Conservation (phyloP, 2,797 vertebrate genomes). For the Holocentrus rufus region DNA sequence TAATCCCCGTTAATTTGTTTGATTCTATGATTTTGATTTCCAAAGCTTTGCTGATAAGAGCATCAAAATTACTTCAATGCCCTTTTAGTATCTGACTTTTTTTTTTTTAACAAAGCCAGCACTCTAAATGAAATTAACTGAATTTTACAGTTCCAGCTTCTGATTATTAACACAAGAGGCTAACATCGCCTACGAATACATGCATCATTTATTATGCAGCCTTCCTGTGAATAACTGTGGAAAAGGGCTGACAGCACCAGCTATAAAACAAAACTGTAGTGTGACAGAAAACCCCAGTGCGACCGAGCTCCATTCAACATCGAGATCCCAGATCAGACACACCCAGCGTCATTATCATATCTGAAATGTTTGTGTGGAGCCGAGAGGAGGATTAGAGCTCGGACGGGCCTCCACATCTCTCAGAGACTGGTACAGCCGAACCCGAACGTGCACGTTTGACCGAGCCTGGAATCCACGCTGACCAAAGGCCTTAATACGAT, state of each 20-base stretch:
- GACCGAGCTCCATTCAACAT: neutral
- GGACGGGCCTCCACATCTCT: conserved; percentile 1
- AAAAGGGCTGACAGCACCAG: neutral
- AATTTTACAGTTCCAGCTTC: too few species aligned
- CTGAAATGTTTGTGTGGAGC: conserved; percentile 4
- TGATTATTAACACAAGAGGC: too few species aligned
- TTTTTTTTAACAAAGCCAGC: too few species aligned
- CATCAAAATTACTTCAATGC: neutral
- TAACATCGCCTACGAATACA: too few species aligned
- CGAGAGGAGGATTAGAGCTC: conserved; percentile 18
- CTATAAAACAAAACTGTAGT: neutral
- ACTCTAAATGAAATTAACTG: too few species aligned
- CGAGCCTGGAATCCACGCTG: conserved; percentile 40
- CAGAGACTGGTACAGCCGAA: neutral
- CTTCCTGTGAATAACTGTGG: neutral
- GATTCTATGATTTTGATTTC: neutral
- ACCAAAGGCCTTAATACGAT: conserved; percentile 61
- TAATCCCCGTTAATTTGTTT: neutral
- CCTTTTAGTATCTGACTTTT: neutral
- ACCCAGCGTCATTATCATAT: neutral
- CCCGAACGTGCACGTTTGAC: conserved; percentile 22
- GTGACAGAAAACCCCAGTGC: neutral
- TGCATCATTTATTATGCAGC: neutral
- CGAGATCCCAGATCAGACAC: conserved; percentile 3
- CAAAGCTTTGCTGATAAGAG: neutral